Percentiles rank a stretch among this genome's conserved stretches.
These are phyloP conservation scores for Trimorus sp. DNA, from an alignment of 2,888 invertebrate species.

Conservation along the genomic window DNA sequence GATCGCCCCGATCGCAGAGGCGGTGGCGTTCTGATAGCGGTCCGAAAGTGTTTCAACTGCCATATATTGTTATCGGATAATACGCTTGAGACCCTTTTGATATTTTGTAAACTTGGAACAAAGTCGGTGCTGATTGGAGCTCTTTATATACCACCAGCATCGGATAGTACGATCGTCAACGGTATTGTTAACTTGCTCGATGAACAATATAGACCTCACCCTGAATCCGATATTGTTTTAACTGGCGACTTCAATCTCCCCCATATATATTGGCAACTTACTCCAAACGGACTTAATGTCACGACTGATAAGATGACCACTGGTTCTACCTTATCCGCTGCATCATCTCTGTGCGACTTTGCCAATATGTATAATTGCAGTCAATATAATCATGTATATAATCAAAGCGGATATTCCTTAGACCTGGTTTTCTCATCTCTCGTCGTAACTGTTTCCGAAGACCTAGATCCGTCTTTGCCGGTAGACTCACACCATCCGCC, in stretches of 20 bases:
- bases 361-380: neutral
- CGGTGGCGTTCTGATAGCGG: too few relatives aligned
- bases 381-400: neutral
- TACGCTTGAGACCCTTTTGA: too few relatives aligned
- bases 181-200: too few relatives aligned
- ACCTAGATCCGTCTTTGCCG: neutral
- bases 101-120: too few relatives aligned
- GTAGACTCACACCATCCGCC: slow-evolving; percentile 6
- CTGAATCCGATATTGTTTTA: too few relatives aligned
- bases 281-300: neutral
- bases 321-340: neutral
- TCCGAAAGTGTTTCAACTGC: too few relatives aligned
- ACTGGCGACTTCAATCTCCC: neutral
- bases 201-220: too few relatives aligned
- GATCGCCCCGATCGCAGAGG: too few relatives aligned
- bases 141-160: too few relatives aligned
- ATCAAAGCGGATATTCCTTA: neutral
- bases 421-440: neutral
- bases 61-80: too few relatives aligned
- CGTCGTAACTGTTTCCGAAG: neutral
- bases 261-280: neutral
- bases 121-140: too few relatives aligned
- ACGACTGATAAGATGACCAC: neutral
- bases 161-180: too few relatives aligned
- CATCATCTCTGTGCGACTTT: neutral